Base-by-base conservation (phyloP, 1,140 invertebrate genomes). In the Drosophila pseudoobscura region DNA sequence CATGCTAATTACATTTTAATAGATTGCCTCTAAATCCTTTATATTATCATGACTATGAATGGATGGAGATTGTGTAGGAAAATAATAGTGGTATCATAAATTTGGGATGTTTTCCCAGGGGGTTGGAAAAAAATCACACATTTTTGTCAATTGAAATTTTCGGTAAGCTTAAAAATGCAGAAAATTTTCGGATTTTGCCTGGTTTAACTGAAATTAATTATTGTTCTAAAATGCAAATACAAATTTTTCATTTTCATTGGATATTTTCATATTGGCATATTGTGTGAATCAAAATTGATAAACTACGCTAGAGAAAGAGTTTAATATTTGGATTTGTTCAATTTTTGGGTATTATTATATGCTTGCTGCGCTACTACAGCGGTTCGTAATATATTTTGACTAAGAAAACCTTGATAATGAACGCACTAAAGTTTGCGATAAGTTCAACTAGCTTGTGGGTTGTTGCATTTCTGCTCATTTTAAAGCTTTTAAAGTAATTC, bases 401-500 rank as follows among this genome's bases (percentile, higher is more conserved):
- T 87, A 85, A 82, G 64, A 82, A 80, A 87, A 75, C 78, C 64
- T 69, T 71, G 46, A 60, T 85, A 77, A 79, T 84, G 78, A 87
- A 87, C 83, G 63, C 75, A 82, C 83, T 87, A 87, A 87, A 65
- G 45, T 75, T 61, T 75, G 72, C 73, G 64, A 61, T 75, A 75
- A 75, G 75, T 75, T 82, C 56, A 84, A 83, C 80, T 83, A 79
- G 79, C 53, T 78, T 73, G 50, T 60, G 62, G 55, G 59, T 70
- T 46, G 22, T 57, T 55, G 73, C 66, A 73, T 60, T 65, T 47
- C 45, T 75, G 75, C 69, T 53, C 35, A 41, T 53, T 75, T 87
- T 87, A 88, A 87, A 87, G 83, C 83, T 82, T 77, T 87, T 82
- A 72, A 88, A 88, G 83, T 85, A 85, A 80, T 85, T 75, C 52